Evolutionary conservation across 2,888 invertebrate genomes (phyloP).

Genomic region (Dorcus hopei): DNA sequence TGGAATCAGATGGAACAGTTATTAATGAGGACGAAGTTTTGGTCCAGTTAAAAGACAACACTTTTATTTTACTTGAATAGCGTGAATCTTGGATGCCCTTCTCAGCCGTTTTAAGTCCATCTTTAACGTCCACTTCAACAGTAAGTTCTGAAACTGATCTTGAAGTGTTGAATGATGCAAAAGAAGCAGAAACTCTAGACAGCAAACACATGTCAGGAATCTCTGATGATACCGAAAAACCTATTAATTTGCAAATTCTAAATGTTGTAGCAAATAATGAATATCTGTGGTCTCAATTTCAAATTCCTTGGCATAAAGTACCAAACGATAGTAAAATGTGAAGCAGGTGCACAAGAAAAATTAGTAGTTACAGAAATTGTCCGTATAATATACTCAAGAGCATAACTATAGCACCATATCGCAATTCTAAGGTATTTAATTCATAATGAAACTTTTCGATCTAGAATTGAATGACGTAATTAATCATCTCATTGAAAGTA

Average conservation of each 20-base stretch:
- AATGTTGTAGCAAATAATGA: conserved; percentile 2
- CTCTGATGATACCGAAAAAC: background rate
- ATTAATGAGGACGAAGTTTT: conserved; percentile 6
- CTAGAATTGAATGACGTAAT: no score
- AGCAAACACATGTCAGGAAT: background rate
- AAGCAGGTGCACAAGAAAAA: conserved; percentile 8
- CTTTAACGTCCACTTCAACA: no score
- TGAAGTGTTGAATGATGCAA: no score
- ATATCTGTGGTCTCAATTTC: conserved; percentile 14
- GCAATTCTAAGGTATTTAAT: no score
- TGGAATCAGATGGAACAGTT: conserved; percentile 9
- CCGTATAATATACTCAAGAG: no score
- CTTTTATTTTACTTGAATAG: background rate
- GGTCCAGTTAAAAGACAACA: conserved; percentile 3
- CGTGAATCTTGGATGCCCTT: conserved; percentile 3
- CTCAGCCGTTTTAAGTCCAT: no score
- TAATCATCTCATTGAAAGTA: no score
- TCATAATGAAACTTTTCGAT: no score
- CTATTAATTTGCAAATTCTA: background rate
- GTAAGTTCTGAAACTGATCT: no score
- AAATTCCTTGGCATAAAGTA: conserved; percentile 18
- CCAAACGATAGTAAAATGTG: conserved; percentile 12
- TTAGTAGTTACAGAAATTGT: conserved; percentile 12
- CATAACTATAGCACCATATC: no score
- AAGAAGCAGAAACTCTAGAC: background rate